Conservation (phyloP, 2,113 vertebrate species). For the Sterna hirundo region DNA sequence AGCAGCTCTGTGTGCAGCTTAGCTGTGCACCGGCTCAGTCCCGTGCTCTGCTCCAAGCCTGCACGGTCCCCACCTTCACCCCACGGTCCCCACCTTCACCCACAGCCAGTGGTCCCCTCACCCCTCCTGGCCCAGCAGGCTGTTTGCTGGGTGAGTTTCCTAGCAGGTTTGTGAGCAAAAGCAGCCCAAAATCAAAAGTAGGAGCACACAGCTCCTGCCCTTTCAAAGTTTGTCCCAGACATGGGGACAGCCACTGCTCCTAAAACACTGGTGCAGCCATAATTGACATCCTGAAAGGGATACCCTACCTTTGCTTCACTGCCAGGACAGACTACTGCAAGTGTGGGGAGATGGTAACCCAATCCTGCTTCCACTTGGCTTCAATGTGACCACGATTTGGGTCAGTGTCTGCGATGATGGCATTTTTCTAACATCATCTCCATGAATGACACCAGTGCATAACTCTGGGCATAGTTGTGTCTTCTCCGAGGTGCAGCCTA, state of each 20-base stretch:
- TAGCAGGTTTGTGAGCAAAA: neutral
- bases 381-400: neutral
- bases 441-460: neutral
- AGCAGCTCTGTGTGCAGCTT: neutral
- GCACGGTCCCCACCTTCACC: neutral
- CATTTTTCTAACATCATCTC: neutral
- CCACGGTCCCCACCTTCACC: neutral
- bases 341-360: neutral
- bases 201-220: neutral
- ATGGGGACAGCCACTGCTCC: neutral
- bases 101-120: fast-evolving
- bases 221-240: neutral
- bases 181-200: neutral
- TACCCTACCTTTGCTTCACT: neutral
- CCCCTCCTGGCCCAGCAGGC: fast-evolving
- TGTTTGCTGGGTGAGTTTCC: neutral
- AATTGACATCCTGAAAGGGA: neutral
- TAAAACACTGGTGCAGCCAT: neutral
- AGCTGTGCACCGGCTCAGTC: neutral
- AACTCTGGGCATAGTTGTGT: neutral
- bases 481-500: neutral
- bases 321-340: fast-evolving
- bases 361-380: neutral
- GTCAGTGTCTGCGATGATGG: neutral
- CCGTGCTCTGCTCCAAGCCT: neutral